Evolutionary conservation across 2,113 vertebrate species (phyloP), one percentile per base, ranked within the genome.

Genomic region (Elephantulus edwardii): DNA sequence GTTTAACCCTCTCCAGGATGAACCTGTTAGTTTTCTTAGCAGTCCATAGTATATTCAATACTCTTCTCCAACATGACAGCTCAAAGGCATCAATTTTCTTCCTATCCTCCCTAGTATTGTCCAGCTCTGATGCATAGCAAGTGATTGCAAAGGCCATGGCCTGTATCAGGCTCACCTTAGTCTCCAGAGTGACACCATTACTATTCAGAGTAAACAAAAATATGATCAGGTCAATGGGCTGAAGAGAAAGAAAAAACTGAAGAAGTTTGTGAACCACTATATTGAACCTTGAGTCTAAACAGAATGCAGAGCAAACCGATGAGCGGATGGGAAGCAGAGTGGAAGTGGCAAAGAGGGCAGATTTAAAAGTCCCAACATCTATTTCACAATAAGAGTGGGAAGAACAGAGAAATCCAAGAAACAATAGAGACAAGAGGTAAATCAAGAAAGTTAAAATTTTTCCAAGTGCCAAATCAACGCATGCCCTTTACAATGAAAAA

Each of bases 401-500:
- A 74, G 9, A 82, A 82, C 0, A 48, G 66, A 88, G 71, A 38
- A 83, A 68, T 2, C 62, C 42, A 88, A 81, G 54, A 83, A 78
- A 72, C 30, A 58, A 50, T 1, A 74, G 13, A 91, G 28, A 42
- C 70, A 24, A 81, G 16, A 77, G 28, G 46, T 76, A 86, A 86
- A 66, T 38, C 42, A 42, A 92, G 42, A 87, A 87, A 94, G 52
- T 86, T 50, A 92, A 38, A 80, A 10, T 80, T 35, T n/a, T 64
- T 85, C 79, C 48, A 81, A 83, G 38, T 56, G 44, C n/a, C 38
- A 22, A 64, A 38, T 60, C 42, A 87, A 83, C n/a, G n/a, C n/a
- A n/a, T 44, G 42, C 66, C 26, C 71, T 54, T 50, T 12, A 26
- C 2, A 38, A n/a, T 24, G 26, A 74, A 22, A 33, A 56, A 46